Evolutionary conservation across 2,888 invertebrate genomes (phyloP), one percentile per base, ranked within the genome.

Genomic region (Platerodrilus igneus): DNA sequence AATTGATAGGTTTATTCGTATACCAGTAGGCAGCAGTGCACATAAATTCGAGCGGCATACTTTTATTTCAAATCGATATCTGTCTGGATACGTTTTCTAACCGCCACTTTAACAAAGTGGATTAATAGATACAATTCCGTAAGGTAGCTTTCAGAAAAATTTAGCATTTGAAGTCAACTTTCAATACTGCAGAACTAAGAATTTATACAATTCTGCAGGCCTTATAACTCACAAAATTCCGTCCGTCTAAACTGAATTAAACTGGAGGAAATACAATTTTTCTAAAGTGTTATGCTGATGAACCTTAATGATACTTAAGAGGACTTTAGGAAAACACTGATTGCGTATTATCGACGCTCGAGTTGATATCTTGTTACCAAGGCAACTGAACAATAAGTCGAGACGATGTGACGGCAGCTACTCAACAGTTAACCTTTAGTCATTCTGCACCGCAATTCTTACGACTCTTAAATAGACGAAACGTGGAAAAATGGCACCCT

Each of bases 301-400:
- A 47, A 37, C 41, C 44, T 43, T 46, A 49, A 50, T 50, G 50
- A 45, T 45, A 52, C 48, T 48, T 50, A 52, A 47, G 48, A 46
- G 33, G 37, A 35, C 40, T 47, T 48, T 47, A 50, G 44, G 47
- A 43, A 45, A 45, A 45, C 50, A 52, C 38, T 46, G 50, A 52
- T 52, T 52, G 50, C 47, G 39, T 45, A 50, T 52, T 50, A 52
- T 52, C 45, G 41, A 44, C 46, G 45, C 47, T 38, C 40, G 38
- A 29, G 40, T 39, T 36, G 37, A 34, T 29, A 36, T 37, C 41
- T 42, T 39, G 44, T 46, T 44, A 29, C 48, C 41, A 36, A 11
- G 46, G 46, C 33, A 47, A 41, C 48, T 44, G 44, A 47, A 49
- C 48, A 49, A 44, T 47, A 49, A 49, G 41, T 44, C 36, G 39